Evolutionary conservation across 2,797 vertebrate species (phyloP).

Genomic region (Pseudocheirus occidentalis): DNA sequence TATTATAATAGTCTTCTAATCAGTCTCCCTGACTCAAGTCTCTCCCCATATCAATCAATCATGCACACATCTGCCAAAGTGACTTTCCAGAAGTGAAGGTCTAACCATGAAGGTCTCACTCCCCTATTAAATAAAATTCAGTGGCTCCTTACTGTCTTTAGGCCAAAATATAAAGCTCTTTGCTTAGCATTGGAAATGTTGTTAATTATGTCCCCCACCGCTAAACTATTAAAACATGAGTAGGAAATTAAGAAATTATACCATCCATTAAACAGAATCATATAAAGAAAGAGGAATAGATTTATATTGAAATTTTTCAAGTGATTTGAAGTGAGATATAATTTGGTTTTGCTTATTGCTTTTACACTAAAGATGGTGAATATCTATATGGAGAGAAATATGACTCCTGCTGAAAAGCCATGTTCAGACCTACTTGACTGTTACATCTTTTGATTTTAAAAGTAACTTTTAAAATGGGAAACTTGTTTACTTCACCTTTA

Average conservation of each 20-base stretch:
- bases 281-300: background rate
- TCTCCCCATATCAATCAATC: background rate
- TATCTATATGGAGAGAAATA: background rate
- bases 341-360: background rate
- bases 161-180: background rate
- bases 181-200: background rate
- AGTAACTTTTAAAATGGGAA: background rate
- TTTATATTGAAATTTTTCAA: background rate
- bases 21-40: background rate
- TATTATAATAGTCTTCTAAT: background rate
- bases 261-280: background rate
- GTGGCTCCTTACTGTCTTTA: background rate
- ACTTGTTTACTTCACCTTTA: background rate
- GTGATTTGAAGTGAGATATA: background rate
- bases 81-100: background rate
- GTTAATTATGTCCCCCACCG: background rate
- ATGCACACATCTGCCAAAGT: background rate
- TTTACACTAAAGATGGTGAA: background rate
- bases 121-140: background rate
- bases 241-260: background rate
- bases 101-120: background rate
- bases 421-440: background rate
- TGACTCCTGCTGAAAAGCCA: background rate
- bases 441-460: background rate
- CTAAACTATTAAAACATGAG: background rate